Conservation (phyloP, 2,888 invertebrate genomes). For the Cheilosia pagana region DNA sequence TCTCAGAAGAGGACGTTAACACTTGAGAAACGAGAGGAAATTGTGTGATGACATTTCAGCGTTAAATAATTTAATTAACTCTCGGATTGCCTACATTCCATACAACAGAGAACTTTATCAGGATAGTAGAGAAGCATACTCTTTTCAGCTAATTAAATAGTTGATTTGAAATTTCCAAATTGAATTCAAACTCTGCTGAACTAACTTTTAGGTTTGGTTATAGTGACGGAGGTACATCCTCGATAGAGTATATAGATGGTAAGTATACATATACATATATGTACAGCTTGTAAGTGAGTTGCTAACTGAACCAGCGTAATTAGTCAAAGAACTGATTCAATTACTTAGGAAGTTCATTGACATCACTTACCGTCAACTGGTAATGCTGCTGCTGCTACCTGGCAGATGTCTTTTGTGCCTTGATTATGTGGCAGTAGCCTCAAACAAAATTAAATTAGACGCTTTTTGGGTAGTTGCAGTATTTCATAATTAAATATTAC, state of each 20-base stretch:
- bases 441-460: conserved; percentile 29
- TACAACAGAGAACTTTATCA: conserved; percentile 61
- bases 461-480: background rate
- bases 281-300: conserved; percentile 49
- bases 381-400: conserved; percentile 9
- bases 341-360: conserved; percentile 61
- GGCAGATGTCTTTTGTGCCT: conserved; percentile 1
- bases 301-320: conserved; percentile 60
- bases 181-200: conserved; percentile 66
- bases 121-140: conserved; percentile 51
- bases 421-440: conserved; percentile 9
- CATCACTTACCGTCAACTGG: conserved; percentile 37
- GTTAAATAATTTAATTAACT: conserved; percentile 69
- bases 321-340: conserved; percentile 67
- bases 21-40: conserved; percentile 35
- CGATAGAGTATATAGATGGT: conserved; percentile 1
- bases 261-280: background rate
- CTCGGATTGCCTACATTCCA: conserved; percentile 66
- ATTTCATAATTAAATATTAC: conserved; percentile 6
- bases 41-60: conserved; percentile 64
- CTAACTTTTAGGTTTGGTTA: conserved; percentile 53
- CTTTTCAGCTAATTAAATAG: conserved; percentile 71
- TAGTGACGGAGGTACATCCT: conserved; percentile 15
- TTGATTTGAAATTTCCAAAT: conserved; percentile 72
- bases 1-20: conserved; percentile 22